Percentiles rank a stretch among this genome's conserved stretches.
Conservation (phyloP, 2,888 invertebrate species). For the Brachypalpus laphriformis region DNA sequence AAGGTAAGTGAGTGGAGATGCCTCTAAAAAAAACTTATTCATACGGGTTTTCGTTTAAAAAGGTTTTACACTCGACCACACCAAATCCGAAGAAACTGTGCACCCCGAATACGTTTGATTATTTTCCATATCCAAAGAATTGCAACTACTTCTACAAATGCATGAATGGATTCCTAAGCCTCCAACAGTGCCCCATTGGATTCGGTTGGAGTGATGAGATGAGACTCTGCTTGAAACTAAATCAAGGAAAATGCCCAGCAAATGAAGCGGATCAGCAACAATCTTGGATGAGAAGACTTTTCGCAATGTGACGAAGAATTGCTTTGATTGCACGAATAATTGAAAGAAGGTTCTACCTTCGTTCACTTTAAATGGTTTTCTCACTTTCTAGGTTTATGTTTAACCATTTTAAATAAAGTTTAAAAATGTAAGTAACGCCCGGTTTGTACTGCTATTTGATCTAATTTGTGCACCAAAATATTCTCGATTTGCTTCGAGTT, state of each 20-base stretch:
- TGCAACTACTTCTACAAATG: constrained; percentile 81
- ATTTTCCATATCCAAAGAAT: constrained; percentile 79
- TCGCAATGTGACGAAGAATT: background rate
- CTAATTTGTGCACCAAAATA: no score
- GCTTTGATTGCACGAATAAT: background rate
- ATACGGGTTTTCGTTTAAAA: background rate
- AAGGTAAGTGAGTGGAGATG: constrained; percentile 75
- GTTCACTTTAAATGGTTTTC: no score
- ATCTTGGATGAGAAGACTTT: constrained; percentile 22
- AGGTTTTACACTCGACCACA: constrained; percentile 4
- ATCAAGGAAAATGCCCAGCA: constrained; percentile 36
- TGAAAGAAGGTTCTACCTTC: background rate
- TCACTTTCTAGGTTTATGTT: no score
- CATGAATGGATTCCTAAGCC: constrained; percentile 78
- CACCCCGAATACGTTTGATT: constrained; percentile 77
- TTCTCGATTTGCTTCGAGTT: no score
- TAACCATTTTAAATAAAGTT: no score
- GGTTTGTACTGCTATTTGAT: no score
- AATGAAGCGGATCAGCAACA: background rate
- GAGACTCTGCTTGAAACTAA: constrained; percentile 53
- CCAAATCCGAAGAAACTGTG: constrained; percentile 77
- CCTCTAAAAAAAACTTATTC: no score
- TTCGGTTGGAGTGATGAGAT: constrained; percentile 79
- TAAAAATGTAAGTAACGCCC: no score
- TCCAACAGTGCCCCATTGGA: constrained; percentile 81